Conservation (phyloP, 2,113 vertebrate species). For the Microtus oregoni region DNA sequence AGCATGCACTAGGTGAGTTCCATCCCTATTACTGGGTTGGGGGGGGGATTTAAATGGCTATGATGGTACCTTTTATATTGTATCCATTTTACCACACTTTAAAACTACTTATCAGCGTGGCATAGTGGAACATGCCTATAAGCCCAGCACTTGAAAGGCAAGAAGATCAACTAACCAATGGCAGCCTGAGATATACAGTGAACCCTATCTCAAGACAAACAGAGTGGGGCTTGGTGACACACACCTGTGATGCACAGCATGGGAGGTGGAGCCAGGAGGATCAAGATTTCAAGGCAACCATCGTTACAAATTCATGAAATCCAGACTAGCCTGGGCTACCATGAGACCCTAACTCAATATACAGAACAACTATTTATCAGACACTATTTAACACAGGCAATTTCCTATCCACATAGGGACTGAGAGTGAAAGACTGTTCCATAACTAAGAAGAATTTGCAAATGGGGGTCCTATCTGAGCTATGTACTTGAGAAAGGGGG, state of each 20-base stretch:
- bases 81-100: not conserved
- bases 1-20: not conserved
- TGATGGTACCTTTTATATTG: not conserved
- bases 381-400: slow-evolving; percentile 22
- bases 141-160: not conserved
- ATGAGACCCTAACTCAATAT: not conserved
- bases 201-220: not conserved
- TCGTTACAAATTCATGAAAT: not conserved
- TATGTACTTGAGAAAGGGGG: not conserved
- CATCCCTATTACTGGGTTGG: not conserved
- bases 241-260: not conserved
- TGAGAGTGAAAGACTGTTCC: not conserved
- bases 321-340: not conserved
- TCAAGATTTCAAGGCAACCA: not conserved
- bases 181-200: not conserved
- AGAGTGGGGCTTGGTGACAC: not conserved
- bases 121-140: not conserved
- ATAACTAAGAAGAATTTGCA: slow-evolving; percentile 25
- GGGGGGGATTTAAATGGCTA: not conserved
- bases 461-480: not conserved
- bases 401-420: not conserved
- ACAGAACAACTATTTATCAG: not conserved
- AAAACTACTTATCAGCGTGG: not conserved
- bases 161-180: not conserved
- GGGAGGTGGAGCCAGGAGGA: no score